Evolutionary conservation across 2,797 vertebrate genomes (phyloP), one percentile per base, ranked within the genome.

Genomic region (Sciurus carolinensis): DNA sequence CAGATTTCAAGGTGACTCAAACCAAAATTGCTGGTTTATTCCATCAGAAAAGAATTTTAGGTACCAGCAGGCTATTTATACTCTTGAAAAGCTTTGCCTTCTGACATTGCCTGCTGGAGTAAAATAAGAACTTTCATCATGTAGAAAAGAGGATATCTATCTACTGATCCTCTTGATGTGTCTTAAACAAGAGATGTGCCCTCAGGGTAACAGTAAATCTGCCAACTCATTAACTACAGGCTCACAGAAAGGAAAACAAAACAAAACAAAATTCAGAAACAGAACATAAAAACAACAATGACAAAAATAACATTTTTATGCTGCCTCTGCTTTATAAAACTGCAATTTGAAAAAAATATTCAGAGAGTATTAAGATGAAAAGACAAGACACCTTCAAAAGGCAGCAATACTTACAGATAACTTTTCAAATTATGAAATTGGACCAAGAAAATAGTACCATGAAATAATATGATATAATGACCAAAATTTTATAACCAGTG

Each of bases 1-100:
- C 30, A 52, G 18, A 71, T 90, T n/a, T 52, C 80, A 94, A 90
- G 42, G 18, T 88, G 67, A 91, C 44, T 42, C 83, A 72, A 73
- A 54, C 14, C 20, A 64, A 82, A 86, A 88, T 50, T 90, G 22
- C 52, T 67, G 7, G 30, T 79, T 89, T 79, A 96, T 72, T 93
- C 42, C 22, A 79, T 44, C 50, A 44, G 72, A 90, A 11, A 83
- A 75, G 7, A 87, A 39, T 33, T 77, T 36, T 28, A 76, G 73
- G 17, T 89, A 30, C 44, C 36, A 67, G n/a, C 22, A 79, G 83
- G 54, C 12, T 93, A 67, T 81, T 91, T 77, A 72, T 42, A 81
- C 8, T 75, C 54, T 85, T 13, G 28, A 88, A 88, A 44, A 36
- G 30, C 10, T 91, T 47, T 79, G 44, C 75, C 33, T 88, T 50